Evolutionary conservation across 2,113 vertebrate species (phyloP), one percentile per base, ranked within the genome.

Genomic region (Megalops atlanticus): DNA sequence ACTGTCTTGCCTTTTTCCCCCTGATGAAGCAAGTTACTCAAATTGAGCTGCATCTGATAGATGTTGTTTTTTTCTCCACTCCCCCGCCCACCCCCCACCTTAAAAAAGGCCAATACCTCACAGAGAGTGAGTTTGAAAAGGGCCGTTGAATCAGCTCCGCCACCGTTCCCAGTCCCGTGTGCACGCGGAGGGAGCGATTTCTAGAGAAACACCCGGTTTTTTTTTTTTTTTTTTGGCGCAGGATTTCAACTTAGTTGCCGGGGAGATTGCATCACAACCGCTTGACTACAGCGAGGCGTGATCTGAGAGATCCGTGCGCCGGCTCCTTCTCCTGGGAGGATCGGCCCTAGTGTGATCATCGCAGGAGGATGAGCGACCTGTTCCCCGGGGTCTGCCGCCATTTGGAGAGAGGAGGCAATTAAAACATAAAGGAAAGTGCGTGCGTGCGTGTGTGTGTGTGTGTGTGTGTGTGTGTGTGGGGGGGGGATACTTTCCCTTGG

Each of bases 401-500:
- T 80, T 82, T 80, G 40, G 81, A 87, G 81, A 87, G 85, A 85
- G 83, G 79, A 90, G 88, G 87, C 90, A 92, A 89, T 91, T 90
- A 91, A 90, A 91, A 89, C 84, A 85, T 86, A 80, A 89, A 88
- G 84, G 82, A 81, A 18, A n/a, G 24, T 6, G 52, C 21, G 4
- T 6, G 24, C 21, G n/a, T n/a, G n/a, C n/a, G n/a, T n/a, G n/a
- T n/a, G n/a, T n/a, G n/a, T n/a, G n/a, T n/a, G n/a, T n/a, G n/a
- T n/a, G n/a, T n/a, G n/a, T n/a, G n/a, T n/a, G n/a, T n/a, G n/a
- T n/a, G n/a, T n/a, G n/a, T n/a, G n/a, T n/a, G 39, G 68, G 24
- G 58, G 79, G 73, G 78, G 81, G 58, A 36, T 39, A 36, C 43
- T 21, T 47, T 77, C 43, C 31, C 83, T 45, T 35, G 64, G 79